Evolutionary conservation across 1,140 invertebrate genomes (phyloP), one percentile per base, ranked within the genome.

Genomic region (Drosophila willistoni): DNA sequence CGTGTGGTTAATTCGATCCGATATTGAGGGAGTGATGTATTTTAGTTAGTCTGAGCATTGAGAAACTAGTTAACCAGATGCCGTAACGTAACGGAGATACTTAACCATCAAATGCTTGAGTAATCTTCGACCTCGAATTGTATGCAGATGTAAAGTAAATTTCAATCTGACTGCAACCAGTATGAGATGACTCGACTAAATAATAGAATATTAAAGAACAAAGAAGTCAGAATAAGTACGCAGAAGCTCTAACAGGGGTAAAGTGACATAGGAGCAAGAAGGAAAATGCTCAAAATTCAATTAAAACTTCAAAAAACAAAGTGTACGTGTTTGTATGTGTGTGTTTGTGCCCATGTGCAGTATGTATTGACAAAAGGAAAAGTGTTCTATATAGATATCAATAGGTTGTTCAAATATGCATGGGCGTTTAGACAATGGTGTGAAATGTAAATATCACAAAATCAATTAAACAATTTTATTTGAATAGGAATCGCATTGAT

Each of bases 251-350:
- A 51, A 51, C 44, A 51, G 44, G 44, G 44, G 44, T 51, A 51
- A 51, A 51, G 44, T 59, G 55, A 34, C 55, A 17, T 9, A 17
- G n/a, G 29, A 34, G 9, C 1, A 12, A 57, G 14, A 7, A 47
- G 14, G 44, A 47, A 57, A 57, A 17, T 57, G 56, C 14, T 34
- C 56, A 17, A 25, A 59, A 59, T 59, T 39, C 33, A 59, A 59
- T 39, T 59, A 59, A 57, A 59, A 59, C 56, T 59, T 59, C 33
- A 59, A 59, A 59, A 34, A 39, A 36, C 56, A 59, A 34, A 39
- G 44, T 47, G 14, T 47, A 13, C 10, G 14, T 19, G 17, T 17
- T 6, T 47, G 14, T 47, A 7, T 47, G 14, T 3, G 44, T 47
- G 42, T 51, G 44, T 22, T 17, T 51, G 17, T 12, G 44, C 14